Percentiles rank a stretch among this genome's conserved stretches.
These are phyloP conservation scores for Alouatta palliata DNA, from an alignment of 2,113 vertebrate species.

Conservation along the genomic window DNA sequence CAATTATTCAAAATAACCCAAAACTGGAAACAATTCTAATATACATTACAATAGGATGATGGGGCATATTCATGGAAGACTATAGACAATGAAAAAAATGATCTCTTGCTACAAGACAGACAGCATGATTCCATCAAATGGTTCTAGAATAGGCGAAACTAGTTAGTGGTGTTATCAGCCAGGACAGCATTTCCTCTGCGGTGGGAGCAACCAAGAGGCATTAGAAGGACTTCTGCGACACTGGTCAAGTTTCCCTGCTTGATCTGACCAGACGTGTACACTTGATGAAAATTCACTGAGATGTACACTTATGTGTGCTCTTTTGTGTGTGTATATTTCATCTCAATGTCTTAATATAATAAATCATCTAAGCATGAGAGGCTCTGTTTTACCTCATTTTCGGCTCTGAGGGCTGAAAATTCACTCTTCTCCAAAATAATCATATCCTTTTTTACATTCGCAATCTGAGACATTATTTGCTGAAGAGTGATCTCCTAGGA, in stretches of 20 bases:
- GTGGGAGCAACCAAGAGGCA: background rate
- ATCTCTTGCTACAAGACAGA: background rate
- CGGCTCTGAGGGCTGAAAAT: conserved; percentile 93
- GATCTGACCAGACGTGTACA: too few relatives aligned
- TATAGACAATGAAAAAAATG: background rate
- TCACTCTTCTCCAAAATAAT: conserved; percentile 99
- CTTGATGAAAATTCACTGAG: fast-evolving
- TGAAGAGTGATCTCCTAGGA: conserved; percentile 95
- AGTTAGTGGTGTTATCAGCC: fast-evolving
- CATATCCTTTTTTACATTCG: conserved; percentile 96
- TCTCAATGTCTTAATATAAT: too few relatives aligned
- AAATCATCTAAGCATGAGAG: background rate
- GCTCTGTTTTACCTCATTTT: conserved; percentile 91
- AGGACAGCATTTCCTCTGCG: background rate
- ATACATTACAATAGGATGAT: background rate
- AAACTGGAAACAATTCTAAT: background rate
- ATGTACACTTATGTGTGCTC: background rate
- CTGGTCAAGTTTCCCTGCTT: fast-evolving
- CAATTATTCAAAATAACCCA: background rate
- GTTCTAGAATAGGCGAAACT: background rate
- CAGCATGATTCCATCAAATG: background rate
- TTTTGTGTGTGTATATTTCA: fast-evolving
- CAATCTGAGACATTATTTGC: conserved; percentile 95
- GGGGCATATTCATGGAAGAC: background rate
- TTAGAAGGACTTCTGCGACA: background rate